Percentiles rank a stretch among this genome's conserved stretches.
Conservation (phyloP, 1,140 invertebrate species). For the Mercenaria mercenaria region DNA sequence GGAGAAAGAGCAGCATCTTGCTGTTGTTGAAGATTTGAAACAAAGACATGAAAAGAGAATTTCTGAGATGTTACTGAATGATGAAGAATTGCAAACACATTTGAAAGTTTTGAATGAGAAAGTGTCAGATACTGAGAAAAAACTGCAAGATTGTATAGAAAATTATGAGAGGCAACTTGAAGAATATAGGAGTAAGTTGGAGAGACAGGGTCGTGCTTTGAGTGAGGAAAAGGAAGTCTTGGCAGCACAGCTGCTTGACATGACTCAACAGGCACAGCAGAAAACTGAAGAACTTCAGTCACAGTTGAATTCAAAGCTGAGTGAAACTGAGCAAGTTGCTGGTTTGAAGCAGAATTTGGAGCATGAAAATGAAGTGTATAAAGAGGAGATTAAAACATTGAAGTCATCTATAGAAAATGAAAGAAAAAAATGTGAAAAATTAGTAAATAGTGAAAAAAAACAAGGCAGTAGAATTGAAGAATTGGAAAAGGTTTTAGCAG, state of each 20-base stretch:
- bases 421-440: conserved; percentile 8
- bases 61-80: conserved; percentile 73
- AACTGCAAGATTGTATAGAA: conserved; percentile 80
- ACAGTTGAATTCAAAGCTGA: conserved; percentile 70
- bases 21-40: conserved; percentile 45
- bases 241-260: conserved; percentile 53
- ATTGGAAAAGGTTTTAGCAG: neutral
- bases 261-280: conserved; percentile 57
- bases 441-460: neutral
- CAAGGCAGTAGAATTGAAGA: neutral
- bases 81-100: conserved; percentile 79
- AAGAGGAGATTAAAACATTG: conserved; percentile 69
- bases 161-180: conserved; percentile 82
- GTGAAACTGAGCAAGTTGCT: conserved; percentile 71
- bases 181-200: conserved; percentile 80
- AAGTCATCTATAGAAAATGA: neutral
- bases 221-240: conserved; percentile 64
- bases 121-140: conserved; percentile 78
- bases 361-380: conserved; percentile 72
- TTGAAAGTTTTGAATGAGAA: conserved; percentile 80
- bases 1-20: conserved; percentile 22
- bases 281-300: conserved; percentile 72
- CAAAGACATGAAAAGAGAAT: conserved; percentile 71
- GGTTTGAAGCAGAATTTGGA: conserved; percentile 13
- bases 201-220: conserved; percentile 70